Evolutionary conservation across 2,888 invertebrate genomes (phyloP).

Genomic region (Steinernema scapterisci): DNA sequence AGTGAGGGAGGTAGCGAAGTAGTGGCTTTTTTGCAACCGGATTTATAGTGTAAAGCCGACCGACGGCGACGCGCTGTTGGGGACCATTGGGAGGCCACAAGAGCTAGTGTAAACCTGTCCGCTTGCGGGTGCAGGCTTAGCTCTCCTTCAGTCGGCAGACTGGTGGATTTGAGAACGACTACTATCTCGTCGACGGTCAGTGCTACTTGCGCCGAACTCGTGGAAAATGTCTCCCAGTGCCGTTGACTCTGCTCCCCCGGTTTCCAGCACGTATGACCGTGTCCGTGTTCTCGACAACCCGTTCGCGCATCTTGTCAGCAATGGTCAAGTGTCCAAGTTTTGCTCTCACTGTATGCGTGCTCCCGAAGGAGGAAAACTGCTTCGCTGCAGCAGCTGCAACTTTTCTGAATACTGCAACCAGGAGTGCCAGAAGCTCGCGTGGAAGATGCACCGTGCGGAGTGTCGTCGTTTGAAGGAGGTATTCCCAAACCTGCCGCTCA

Average conservation of each 20-base stretch:
- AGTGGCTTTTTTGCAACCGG: neutral
- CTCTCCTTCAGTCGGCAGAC: neutral
- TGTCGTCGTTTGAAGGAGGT: constrained; percentile 58
- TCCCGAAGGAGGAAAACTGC: constrained; percentile 49
- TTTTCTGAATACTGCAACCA: constrained; percentile 59
- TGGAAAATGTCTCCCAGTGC: neutral
- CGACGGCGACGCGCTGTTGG: neutral
- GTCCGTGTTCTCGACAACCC: constrained; percentile 57
- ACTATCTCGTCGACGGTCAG: neutral
- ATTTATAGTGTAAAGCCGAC: constrained; percentile 17
- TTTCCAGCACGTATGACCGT: constrained; percentile 37
- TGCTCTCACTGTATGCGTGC: constrained; percentile 62
- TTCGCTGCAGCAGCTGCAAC: constrained; percentile 51
- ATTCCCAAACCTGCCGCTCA: constrained; percentile 66
- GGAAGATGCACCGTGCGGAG: constrained; percentile 60
- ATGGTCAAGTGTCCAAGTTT: constrained; percentile 50
- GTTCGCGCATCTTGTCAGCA: constrained; percentile 60
- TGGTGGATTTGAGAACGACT: neutral
- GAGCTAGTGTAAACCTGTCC: constrained; percentile 14
- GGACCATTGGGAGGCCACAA: constrained; percentile 5
- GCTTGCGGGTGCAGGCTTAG: neutral
- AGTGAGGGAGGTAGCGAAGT: neutral
- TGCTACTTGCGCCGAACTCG: neutral
- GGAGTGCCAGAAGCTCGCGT: constrained; percentile 61
- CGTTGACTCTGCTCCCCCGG: neutral